Conservation (phyloP, 2,888 invertebrate genomes). For the Polydrusus tereticollis region DNA sequence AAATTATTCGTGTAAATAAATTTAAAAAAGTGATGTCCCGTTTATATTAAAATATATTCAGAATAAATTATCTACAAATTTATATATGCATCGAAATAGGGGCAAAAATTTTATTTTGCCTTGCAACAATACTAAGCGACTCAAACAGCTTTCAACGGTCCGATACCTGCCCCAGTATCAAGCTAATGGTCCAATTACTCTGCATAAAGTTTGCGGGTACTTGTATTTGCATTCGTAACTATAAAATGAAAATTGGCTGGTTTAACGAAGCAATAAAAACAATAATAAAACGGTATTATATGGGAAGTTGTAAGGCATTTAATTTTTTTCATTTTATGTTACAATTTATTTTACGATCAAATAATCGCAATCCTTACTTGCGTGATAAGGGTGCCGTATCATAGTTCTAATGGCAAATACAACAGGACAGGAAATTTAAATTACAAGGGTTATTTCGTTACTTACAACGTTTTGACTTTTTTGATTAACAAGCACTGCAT, state of each 20-base stretch:
- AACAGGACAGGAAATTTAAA: no score
- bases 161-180: constrained; percentile 33
- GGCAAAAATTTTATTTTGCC: constrained; percentile 30
- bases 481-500: no score
- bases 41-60: constrained; percentile 39
- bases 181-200: constrained; percentile 34
- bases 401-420: no score
- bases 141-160: constrained; percentile 21
- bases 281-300: constrained; percentile 16
- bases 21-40: constrained; percentile 26
- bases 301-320: not conserved
- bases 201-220: constrained; percentile 38
- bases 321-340: not conserved
- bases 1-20: no score
- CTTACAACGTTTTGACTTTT: no score
- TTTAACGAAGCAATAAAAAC: constrained; percentile 32
- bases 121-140: constrained; percentile 18
- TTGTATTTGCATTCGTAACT: constrained; percentile 39
- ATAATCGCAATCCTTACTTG: no score
- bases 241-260: constrained; percentile 32
- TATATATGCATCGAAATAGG: no score
- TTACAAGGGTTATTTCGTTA: no score
- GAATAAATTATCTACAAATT: constrained; percentile 42
- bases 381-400: no score
- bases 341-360: no score